A percentile compares a stretch with the other conserved stretches of the same genome.
phyloP scores from a whole-genome alignment of 2,113 vertebrate genomes.

The Astatoreochromis straeleni region DNA sequence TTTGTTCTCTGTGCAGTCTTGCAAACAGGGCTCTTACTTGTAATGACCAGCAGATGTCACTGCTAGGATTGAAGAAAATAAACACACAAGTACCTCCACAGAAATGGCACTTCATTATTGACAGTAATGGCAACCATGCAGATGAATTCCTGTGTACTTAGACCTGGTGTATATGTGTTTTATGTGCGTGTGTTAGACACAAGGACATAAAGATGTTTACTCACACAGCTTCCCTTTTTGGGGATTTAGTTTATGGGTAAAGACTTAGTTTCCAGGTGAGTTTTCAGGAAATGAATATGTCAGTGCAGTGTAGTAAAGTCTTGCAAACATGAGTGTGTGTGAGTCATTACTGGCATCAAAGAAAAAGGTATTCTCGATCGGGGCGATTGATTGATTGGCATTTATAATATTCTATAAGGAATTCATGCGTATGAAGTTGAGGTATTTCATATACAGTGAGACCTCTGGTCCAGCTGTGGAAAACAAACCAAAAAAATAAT shows the following conservation, averaged over 20 bases:
- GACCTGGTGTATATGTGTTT: neutral
- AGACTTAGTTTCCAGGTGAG: neutral
- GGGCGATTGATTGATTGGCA: neutral
- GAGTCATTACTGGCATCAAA: neutral
- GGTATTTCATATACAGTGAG: neutral
- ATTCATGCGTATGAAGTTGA: neutral
- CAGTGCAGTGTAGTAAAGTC: neutral
- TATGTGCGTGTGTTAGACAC: neutral
- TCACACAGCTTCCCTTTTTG: neutral
- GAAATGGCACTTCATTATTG: neutral
- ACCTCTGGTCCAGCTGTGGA: neutral
- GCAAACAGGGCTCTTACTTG: neutral
- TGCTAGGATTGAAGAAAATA: slow-evolving; percentile 31
- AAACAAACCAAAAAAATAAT: neutral
- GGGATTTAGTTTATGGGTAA: neutral
- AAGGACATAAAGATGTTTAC: neutral
- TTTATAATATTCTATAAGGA: neutral
- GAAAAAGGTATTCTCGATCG: neutral
- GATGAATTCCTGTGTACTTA: neutral
- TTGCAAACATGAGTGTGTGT: neutral
- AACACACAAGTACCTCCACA: neutral
- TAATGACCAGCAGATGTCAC: slow-evolving; percentile 56
- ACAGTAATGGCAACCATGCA: neutral
- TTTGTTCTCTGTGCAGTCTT: neutral
- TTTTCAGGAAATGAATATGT: neutral